Conservation (phyloP, 2,888 invertebrate species). For the Lasioglossum lativentre region DNA sequence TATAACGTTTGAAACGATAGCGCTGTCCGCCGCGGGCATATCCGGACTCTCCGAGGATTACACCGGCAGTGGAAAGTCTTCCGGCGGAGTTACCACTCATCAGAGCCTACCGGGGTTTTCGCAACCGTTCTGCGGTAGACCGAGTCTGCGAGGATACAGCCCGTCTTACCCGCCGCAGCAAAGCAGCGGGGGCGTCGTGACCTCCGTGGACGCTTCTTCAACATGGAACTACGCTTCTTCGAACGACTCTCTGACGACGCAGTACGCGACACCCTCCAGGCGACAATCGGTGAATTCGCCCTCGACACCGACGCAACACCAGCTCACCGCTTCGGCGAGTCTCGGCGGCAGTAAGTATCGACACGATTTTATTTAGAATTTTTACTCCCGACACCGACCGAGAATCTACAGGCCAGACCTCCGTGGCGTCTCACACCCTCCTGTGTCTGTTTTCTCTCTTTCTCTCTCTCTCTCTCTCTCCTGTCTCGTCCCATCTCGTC, state of each 20-base stretch:
- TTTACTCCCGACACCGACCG: neutral
- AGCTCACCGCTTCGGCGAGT: constrained; percentile 89
- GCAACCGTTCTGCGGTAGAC: constrained; percentile 84
- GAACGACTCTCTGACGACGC: constrained; percentile 68
- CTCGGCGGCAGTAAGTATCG: constrained; percentile 90
- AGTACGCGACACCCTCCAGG: constrained; percentile 67
- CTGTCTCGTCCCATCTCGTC: neutral
- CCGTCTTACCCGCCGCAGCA: constrained; percentile 78
- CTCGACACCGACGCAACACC: constrained; percentile 76
- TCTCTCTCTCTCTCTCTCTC: neutral
- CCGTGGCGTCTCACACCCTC: neutral
- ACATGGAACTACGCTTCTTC: constrained; percentile 73
- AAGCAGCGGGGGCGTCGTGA: constrained; percentile 39
- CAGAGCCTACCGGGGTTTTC: constrained; percentile 87
- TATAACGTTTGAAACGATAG: constrained; percentile 44
- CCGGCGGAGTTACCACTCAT: constrained; percentile 78
- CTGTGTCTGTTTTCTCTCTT: neutral
- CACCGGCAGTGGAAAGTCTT: constrained; percentile 78
- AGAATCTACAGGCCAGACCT: neutral
- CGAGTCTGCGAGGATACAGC: constrained; percentile 76
- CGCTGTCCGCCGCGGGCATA: constrained; percentile 63
- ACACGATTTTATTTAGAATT: neutral
- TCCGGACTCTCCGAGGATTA: constrained; percentile 78
- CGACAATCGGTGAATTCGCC: constrained; percentile 67
- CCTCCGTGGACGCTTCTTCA: constrained; percentile 58